Percentiles rank a stretch among this genome's conserved stretches.
Evolutionary conservation across 2,113 vertebrate species (phyloP).

Genomic region (Lagopus leucura): DNA sequence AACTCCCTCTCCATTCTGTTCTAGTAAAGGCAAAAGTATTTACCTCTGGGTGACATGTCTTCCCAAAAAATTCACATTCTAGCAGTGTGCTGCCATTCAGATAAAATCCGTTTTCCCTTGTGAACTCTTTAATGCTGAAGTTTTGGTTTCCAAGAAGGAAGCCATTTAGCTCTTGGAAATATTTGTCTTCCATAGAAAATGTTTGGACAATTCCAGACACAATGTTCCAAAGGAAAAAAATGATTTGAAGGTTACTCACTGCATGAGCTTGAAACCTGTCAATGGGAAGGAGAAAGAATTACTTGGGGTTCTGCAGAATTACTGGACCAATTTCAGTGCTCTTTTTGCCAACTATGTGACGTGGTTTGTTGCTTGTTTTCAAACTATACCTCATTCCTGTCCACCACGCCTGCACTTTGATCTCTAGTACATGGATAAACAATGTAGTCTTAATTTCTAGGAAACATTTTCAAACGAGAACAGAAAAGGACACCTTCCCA

Average conservation of each 20-base stretch:
- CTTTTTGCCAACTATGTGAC: neutral
- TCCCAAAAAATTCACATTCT: slow-evolving; percentile 80
- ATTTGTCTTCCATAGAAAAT: neutral
- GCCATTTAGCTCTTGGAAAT: slow-evolving; percentile 53
- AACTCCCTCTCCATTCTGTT: neutral
- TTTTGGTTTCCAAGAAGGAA: slow-evolving; percentile 76
- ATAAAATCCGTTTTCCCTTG: slow-evolving; percentile 78
- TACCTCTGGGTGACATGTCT: slow-evolving; percentile 79
- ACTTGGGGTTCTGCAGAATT: neutral
- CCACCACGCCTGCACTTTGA: neutral
- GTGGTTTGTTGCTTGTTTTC: accelerated
- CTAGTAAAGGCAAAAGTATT: slow-evolving; percentile 12
- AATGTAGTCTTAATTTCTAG: neutral
- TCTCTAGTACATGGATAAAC: neutral
- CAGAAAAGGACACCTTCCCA: neutral
- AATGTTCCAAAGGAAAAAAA: slow-evolving; percentile 77
- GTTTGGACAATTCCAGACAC: slow-evolving; percentile 67
- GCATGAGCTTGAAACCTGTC: slow-evolving; percentile 78
- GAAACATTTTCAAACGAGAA: neutral
- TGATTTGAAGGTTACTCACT: slow-evolving; percentile 68
- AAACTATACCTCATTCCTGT: neutral
- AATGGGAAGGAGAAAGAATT: slow-evolving; percentile 35
- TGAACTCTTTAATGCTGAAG: slow-evolving; percentile 82
- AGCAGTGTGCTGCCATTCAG: slow-evolving; percentile 77
- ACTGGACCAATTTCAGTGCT: neutral